These are phyloP conservation scores for Seriola dumerili DNA, from an alignment of 2,113 vertebrate species.

Conservation along the genomic window DNA sequence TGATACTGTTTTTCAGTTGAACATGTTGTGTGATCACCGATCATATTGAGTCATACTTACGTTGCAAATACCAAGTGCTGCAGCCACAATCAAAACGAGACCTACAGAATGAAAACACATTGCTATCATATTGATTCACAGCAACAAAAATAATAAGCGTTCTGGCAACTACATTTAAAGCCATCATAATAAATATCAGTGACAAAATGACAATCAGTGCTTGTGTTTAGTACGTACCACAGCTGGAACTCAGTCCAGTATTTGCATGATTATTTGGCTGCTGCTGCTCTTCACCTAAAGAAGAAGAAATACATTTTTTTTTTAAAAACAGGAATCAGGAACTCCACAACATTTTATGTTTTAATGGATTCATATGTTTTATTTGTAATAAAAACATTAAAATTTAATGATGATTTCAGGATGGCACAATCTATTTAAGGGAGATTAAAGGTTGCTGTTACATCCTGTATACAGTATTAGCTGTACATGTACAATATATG, in stretches of 20 bases:
- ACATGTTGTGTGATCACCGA: neutral
- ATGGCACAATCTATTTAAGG: neutral
- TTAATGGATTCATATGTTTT: neutral
- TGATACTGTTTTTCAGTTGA: neutral
- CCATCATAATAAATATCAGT: neutral
- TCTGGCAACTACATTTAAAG: no score
- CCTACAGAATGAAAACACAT: neutral
- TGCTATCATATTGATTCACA: neutral
- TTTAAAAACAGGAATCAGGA: neutral
- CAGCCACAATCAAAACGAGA: fast-evolving
- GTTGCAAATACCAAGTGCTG: fast-evolving
- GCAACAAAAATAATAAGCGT: neutral
- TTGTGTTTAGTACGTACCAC: neutral
- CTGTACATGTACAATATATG: no score
- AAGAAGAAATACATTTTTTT: neutral
- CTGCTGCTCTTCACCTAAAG: neutral
- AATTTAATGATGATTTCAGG: neutral
- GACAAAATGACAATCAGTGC: neutral
- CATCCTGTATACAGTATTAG: no score
- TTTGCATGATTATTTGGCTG: fast-evolving
- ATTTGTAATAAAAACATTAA: neutral
- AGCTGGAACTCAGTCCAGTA: fast-evolving
- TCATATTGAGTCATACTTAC: constrained; percentile 8
- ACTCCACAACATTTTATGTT: neutral
- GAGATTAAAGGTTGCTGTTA: no score